Percentiles rank a stretch among this genome's conserved stretches.
These are phyloP conservation scores for Centropus unirufus DNA, from an alignment of 2,113 vertebrate genomes.

Conservation along the genomic window DNA sequence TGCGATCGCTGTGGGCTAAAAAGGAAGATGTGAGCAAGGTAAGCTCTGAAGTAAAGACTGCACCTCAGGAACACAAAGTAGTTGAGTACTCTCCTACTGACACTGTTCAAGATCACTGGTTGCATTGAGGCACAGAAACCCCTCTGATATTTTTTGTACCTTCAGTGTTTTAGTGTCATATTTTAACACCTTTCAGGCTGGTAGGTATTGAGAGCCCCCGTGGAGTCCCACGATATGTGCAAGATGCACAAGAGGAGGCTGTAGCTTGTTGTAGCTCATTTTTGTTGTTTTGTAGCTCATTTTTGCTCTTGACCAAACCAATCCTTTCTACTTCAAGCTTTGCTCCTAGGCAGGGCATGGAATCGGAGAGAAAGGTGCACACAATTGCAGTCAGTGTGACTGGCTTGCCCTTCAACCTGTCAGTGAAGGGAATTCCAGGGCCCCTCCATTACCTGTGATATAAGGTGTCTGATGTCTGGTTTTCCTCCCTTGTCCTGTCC, in stretches of 20 bases:
- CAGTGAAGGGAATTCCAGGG: background rate
- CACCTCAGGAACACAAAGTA: background rate
- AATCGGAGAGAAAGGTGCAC: background rate
- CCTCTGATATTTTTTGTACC: background rate
- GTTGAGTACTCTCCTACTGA: background rate
- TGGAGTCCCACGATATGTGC: background rate
- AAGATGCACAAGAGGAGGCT: background rate
- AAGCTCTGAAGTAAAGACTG: background rate
- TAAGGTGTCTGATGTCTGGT: background rate
- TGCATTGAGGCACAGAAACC: background rate
- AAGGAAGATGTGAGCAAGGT: constrained; percentile 67
- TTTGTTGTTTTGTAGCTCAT: background rate
- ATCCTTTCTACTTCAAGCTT: background rate
- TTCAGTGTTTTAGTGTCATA: background rate
- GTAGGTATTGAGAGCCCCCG: fast-evolving
- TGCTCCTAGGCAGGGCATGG: background rate
- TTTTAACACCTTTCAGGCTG: background rate
- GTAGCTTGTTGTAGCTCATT: background rate
- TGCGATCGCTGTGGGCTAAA: constrained; percentile 76
- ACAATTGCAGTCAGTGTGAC: background rate
- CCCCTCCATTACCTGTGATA: background rate
- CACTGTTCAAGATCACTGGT: background rate
- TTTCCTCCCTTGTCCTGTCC: background rate
- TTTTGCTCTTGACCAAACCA: background rate
- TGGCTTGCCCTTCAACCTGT: background rate